A percentile compares a stretch with the other conserved stretches of the same genome.
These are phyloP conservation scores for Hypomecis atomaria DNA, from an alignment of 2,888 invertebrate species.

Conservation along the genomic window DNA sequence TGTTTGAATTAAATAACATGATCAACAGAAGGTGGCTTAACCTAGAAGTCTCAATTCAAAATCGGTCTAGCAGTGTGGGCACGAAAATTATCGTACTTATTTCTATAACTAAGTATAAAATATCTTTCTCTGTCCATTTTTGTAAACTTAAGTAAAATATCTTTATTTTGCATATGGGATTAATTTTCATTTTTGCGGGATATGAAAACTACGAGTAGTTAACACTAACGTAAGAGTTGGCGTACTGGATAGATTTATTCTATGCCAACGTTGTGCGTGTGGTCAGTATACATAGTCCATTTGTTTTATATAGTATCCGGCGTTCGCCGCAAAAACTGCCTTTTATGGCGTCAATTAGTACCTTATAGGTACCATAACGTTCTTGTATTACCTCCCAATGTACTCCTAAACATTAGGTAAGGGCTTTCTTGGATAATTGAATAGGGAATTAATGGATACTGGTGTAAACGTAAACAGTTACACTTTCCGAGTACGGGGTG, in stretches of 20 bases:
- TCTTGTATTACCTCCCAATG: conserved; percentile 63
- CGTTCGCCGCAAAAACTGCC: conserved; percentile 61
- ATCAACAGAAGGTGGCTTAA: too few relatives aligned
- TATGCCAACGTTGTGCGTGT: conserved; percentile 23
- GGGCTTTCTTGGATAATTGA: conserved; percentile 56
- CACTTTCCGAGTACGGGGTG: conserved; percentile 20
- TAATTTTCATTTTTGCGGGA: too few relatives aligned
- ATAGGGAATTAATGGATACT: conserved; percentile 42
- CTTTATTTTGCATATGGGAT: too few relatives aligned
- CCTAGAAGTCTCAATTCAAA: too few relatives aligned
- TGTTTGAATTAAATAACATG: too few relatives aligned
- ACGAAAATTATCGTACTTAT: too few relatives aligned
- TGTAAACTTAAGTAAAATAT: too few relatives aligned
- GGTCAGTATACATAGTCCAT: conserved; percentile 44
- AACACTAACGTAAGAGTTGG: not conserved
- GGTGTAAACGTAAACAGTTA: conserved; percentile 24
- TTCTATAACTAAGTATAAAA: too few relatives aligned
- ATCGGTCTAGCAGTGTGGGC: too few relatives aligned
- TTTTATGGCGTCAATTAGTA: conserved; percentile 70
- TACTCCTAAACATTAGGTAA: conserved; percentile 49
- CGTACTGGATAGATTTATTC: conserved; percentile 1
- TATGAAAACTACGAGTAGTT: too few relatives aligned
- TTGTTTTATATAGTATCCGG: conserved; percentile 68
- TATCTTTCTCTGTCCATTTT: too few relatives aligned
- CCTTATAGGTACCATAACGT: conserved; percentile 66